Base-by-base conservation (phyloP, 2,113 vertebrate species). In the Pterocles orientalis region DNA sequence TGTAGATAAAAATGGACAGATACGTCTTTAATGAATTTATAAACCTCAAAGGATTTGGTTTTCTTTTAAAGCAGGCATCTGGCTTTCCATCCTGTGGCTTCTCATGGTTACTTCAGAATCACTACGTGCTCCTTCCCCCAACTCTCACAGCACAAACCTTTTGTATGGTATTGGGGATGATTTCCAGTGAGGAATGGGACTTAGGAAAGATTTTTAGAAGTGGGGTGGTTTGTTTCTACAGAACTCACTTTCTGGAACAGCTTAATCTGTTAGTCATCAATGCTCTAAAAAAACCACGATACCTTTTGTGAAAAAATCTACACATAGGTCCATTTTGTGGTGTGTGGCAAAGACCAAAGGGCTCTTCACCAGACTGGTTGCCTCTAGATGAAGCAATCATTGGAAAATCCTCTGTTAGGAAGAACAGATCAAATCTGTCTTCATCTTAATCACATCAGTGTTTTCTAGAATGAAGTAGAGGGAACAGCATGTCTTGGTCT, bases 121-220 rank as follows among this genome's bases (percentile, higher is more conserved):
- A 12, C 57, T 14, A 5, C 0, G 2, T 57, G 61, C 57, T 88
- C 26, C 28, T 56, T 85, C 24, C 45, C 0, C 17, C 0, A 0
- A 33, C 69, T 60, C 36, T 47, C 41, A 41, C 18, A 64, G 43
- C 50, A 20, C 56, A 64, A 69, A 28, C 41, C 23, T 65, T 91
- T 45, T 64, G 41, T 26, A 2, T 34, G 36, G 18, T 77, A 23
- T 17, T 82, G 65, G 25, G 58, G 28, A 12, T 65, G 4, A 50
- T 82, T 88, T 88, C 41, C 31, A 61, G 0, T 24, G 28, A 86
- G 17, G 11, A 92, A 15, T 66, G 47, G 41, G 31, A 54, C 65
- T 77, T 69, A 82, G n/a, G 54, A 56, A 61, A 69, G 18, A 18
- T 60, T 86, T 88, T 78, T 29, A 73, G 18, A 66, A 88, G 47